Evolutionary conservation across 2,797 vertebrate species (phyloP), one percentile per base, ranked within the genome.

Genomic region (Thaleichthys pacificus): DNA sequence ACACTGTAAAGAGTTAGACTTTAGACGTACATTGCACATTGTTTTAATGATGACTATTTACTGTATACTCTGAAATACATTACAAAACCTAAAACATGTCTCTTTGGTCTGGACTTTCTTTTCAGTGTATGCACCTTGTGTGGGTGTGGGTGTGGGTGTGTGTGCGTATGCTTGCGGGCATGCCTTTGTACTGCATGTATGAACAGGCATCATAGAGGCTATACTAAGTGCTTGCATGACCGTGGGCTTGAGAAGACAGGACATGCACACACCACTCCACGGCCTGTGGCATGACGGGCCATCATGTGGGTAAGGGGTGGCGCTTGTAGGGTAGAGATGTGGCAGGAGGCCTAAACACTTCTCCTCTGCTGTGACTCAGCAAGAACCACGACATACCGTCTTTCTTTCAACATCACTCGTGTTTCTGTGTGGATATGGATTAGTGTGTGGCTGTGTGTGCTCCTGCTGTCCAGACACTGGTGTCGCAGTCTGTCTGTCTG

Each of bases 1-100:
- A 87, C 86, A 87, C 87, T 89, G 84, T 87, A 85, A 84, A 89
- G 67, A 73, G 38, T 61, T 76, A 81, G 82, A 85, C 77, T 78
- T 80, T 61, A 21, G 54, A 81, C 73, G 80, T 51, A 78, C 74
- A 65, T 88, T 89, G 86, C 87, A 88, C 85, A 82, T 47, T 82
- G 69, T 88, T 90, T 89, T 84, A 70, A 85, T 75, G 78, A n/a
- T 11, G 24, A 61, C 57, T 69, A n/a, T 63, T 83, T 76, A 63
- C 72, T 69, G 70, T 80, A 75, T 85, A 77, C 86, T 82, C 77
- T 74, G 19, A 84, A 87, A 90, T 88, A 89, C 74, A 87, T 82
- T 78, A 86, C 80, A 74, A 87, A 84, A 80, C 66, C 77, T 85
- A 42, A 26, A 61, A 51, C 77, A 70, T 77, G 71, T 69, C 65